phyloP scores from a whole-genome alignment of 2,113 vertebrate species.

The Zapornia atra region DNA sequence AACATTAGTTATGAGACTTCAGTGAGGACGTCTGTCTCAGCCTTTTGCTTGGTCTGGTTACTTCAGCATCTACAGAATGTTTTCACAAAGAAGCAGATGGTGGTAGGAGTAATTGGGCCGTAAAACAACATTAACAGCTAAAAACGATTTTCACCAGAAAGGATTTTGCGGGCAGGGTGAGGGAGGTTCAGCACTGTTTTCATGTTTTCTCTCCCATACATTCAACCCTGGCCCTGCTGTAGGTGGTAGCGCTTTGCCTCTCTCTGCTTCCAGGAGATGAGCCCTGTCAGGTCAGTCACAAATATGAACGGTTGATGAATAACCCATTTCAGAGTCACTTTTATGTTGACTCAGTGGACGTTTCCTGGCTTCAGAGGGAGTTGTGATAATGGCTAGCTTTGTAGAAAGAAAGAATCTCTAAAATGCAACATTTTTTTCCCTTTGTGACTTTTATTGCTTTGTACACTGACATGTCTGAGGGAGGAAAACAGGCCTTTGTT shows the following conservation, averaged over 20 bases:
- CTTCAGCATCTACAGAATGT: constrained; percentile 67
- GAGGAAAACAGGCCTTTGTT: constrained; percentile 66
- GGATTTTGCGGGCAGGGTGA: constrained; percentile 15
- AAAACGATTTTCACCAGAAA: constrained; percentile 45
- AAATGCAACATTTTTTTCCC: constrained; percentile 66
- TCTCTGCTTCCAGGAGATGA: constrained; percentile 46
- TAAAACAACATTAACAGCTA: constrained; percentile 49
- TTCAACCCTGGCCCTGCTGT: constrained; percentile 44
- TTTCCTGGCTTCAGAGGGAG: constrained; percentile 69
- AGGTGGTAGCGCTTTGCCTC: constrained; percentile 21
- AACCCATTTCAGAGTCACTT: constrained; percentile 67
- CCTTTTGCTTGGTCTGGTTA: constrained; percentile 62
- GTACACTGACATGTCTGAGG: constrained; percentile 63
- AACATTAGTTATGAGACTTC: constrained; percentile 28
- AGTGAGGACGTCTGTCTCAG: constrained; percentile 22
- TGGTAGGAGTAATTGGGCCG: constrained; percentile 64
- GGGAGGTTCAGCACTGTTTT: constrained; percentile 35
- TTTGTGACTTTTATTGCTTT: constrained; percentile 68
- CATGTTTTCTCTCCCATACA: constrained; percentile 17
- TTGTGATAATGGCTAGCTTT: constrained; percentile 68
- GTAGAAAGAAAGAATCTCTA: constrained; percentile 68
- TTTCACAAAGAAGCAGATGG: constrained; percentile 72
- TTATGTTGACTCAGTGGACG: constrained; percentile 67
- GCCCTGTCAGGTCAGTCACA: constrained; percentile 67
- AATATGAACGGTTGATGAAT: constrained; percentile 68